These are phyloP conservation scores for Trichoplusia ni DNA, from an alignment of 1,140 invertebrate species.

Conservation along the genomic window DNA sequence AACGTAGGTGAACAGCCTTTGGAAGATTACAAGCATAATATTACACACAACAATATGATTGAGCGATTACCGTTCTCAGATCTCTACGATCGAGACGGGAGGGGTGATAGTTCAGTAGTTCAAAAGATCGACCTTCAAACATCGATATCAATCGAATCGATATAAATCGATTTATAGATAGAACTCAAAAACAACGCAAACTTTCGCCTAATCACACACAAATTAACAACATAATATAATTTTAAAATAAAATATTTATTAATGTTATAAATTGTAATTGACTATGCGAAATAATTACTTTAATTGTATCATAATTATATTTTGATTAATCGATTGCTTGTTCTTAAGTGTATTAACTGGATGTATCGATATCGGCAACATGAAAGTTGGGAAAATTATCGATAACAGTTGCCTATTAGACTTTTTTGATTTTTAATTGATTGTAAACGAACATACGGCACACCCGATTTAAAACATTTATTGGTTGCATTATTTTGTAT, in stretches of 20 bases:
- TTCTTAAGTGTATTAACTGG: neutral
- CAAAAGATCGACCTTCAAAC: neutral
- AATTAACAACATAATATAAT: conserved; percentile 13
- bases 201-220: conserved; percentile 19
- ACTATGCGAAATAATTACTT: conserved; percentile 27
- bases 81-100: too few relatives aligned
- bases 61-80: too few relatives aligned
- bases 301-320: conserved; percentile 25
- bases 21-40: too few relatives aligned
- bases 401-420: conserved; percentile 4
- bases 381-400: conserved; percentile 2
- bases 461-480: neutral
- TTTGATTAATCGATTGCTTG: conserved; percentile 24
- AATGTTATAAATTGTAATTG: conserved; percentile 23
- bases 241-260: conserved; percentile 20
- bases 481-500: conserved; percentile 1
- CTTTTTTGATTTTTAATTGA: conserved; percentile 21
- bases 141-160: neutral
- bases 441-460: conserved; percentile 24
- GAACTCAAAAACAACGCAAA: too few relatives aligned
- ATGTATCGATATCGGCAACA: neutral
- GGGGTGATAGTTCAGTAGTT: neutral
- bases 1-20: too few relatives aligned
- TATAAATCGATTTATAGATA: too few relatives aligned
- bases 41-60: too few relatives aligned